Conservation (phyloP, 2,888 invertebrate species). For the Platypus cylindrus region DNA sequence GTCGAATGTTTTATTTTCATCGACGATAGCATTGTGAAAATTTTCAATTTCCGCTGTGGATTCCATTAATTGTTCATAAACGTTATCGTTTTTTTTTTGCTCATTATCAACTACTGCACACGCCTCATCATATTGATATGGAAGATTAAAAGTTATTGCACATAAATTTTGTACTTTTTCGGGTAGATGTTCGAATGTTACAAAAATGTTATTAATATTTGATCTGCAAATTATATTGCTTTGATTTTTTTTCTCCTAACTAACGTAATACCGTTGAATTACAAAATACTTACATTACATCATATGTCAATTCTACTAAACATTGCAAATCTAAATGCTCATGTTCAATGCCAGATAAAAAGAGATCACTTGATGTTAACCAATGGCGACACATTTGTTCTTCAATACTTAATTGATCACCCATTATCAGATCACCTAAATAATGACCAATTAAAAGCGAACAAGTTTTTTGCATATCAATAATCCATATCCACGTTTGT, state of each 20-base stretch:
- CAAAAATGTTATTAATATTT: conserved; percentile 16
- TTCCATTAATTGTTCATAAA: conserved; percentile 32
- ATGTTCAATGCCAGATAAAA: conserved; percentile 28
- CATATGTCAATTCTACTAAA: conserved; percentile 16
- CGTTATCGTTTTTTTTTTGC: conserved; percentile 23
- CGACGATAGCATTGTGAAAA: conserved; percentile 40
- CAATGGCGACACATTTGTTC: conserved; percentile 37
- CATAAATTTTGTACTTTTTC: conserved; percentile 23
- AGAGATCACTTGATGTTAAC: conserved; percentile 35
- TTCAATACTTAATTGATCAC: conserved; percentile 33
- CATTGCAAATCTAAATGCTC: conserved; percentile 18
- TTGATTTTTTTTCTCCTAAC: neutral
- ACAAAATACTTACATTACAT: conserved; percentile 11
- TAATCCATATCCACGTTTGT: conserved; percentile 43
- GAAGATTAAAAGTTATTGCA: conserved; percentile 27
- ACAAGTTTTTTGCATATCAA: conserved; percentile 46
- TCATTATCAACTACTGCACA: conserved; percentile 23
- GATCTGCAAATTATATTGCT: conserved; percentile 6
- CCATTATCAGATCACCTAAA: conserved; percentile 43
- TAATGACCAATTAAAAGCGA: conserved; percentile 47
- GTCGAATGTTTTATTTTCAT: conserved; percentile 36
- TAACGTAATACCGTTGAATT: neutral
- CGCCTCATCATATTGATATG: conserved; percentile 30
- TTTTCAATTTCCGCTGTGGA: conserved; percentile 31
- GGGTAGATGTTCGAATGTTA: conserved; percentile 21